These are phyloP conservation scores for Eurypyga helias DNA, from an alignment of 2,113 vertebrate species.

Conservation along the genomic window DNA sequence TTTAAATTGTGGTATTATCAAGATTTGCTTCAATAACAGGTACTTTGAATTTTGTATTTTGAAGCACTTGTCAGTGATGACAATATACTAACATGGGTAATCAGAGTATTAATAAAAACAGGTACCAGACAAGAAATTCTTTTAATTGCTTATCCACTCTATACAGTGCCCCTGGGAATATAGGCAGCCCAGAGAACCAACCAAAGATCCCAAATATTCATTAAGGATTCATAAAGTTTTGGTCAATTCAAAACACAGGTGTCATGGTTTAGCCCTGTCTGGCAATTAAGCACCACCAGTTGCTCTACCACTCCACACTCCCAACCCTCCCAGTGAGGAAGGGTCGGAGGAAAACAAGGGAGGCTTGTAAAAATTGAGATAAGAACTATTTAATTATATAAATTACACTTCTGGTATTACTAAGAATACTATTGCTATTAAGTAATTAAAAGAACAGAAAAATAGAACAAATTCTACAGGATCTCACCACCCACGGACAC, in stretches of 20 bases:
- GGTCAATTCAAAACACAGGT: neutral
- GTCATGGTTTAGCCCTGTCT: too few species aligned
- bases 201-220: neutral
- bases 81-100: neutral
- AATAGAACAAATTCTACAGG: too few species aligned
- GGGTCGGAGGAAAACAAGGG: too few species aligned
- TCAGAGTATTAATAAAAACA: neutral
- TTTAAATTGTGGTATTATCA: neutral
- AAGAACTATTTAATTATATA: too few species aligned
- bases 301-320: too few species aligned
- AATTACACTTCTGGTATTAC: too few species aligned
- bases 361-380: too few species aligned
- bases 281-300: too few species aligned
- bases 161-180: neutral
- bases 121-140: neutral
- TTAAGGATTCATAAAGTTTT: neutral
- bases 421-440: too few species aligned
- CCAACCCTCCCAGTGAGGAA: too few species aligned
- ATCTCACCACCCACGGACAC: too few species aligned
- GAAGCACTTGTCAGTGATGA: neutral
- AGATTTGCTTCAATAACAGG: neutral
- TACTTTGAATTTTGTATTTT: neutral
- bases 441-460: too few species aligned
- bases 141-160: neutral
- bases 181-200: neutral